Conservation (phyloP, 64 coral and sea anemone genomes). For the Platygyra sinensis region DNA sequence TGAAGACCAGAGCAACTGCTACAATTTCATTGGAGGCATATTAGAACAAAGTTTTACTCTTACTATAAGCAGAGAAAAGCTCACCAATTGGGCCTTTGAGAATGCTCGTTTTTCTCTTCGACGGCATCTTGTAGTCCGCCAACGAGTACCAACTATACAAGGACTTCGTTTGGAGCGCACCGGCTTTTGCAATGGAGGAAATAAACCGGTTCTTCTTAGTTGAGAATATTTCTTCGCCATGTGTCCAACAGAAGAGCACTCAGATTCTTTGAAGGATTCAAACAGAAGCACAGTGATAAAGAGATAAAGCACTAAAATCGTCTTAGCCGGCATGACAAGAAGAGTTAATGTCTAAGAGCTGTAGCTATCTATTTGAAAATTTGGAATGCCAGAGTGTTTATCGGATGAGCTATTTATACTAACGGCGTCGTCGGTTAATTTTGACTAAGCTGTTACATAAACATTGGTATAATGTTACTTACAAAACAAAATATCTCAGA, state of each 20-base stretch:
- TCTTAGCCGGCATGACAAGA: background rate
- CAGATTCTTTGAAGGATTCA: background rate
- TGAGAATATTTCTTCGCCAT: background rate
- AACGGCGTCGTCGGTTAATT: too few species aligned
- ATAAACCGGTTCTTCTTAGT: background rate
- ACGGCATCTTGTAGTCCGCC: background rate
- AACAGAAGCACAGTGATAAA: background rate
- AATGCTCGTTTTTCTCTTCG: background rate
- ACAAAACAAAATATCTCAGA: too few species aligned
- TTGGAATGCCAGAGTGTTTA: background rate
- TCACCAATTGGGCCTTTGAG: too few species aligned
- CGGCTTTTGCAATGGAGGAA: background rate
- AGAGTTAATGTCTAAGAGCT: background rate
- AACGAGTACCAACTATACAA: slow-evolving; percentile 12
- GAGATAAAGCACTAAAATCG: background rate
- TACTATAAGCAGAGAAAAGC: too few species aligned
- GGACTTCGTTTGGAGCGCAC: slow-evolving; percentile 24
- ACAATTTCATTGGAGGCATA: too few species aligned
- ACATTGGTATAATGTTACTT: too few species aligned
- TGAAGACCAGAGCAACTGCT: too few species aligned
- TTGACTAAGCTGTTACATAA: too few species aligned
- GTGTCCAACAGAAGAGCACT: background rate
- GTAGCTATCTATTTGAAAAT: background rate
- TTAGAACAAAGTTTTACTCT: too few species aligned
- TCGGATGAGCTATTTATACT: background rate